These are phyloP conservation scores for Holacanthus passer DNA, from an alignment of 2,113 vertebrate genomes.

Conservation along the genomic window DNA sequence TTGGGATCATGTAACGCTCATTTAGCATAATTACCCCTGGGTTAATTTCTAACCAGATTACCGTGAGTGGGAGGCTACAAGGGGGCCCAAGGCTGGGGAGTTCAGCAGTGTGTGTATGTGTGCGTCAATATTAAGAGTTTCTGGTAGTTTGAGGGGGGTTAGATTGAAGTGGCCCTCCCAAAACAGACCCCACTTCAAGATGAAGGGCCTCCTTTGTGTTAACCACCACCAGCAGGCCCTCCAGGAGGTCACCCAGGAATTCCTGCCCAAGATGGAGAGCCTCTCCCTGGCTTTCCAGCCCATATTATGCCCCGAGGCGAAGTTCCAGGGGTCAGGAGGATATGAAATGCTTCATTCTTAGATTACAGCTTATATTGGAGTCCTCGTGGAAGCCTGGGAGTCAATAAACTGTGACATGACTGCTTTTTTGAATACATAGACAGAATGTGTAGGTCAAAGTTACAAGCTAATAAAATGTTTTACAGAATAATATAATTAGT, in stretches of 20 bases:
- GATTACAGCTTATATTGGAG: constrained; percentile 50
- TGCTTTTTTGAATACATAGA: constrained; percentile 29
- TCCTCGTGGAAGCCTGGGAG: constrained; percentile 8
- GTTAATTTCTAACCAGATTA: constrained; percentile 80
- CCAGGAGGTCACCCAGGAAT: constrained; percentile 78
- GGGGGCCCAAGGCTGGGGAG: constrained; percentile 17
- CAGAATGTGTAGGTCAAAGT: constrained; percentile 14
- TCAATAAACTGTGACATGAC: constrained; percentile 20
- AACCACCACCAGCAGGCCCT: constrained; percentile 65
- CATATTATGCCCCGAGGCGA: constrained; percentile 53
- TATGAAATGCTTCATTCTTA: constrained; percentile 60
- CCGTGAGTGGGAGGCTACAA: constrained; percentile 27
- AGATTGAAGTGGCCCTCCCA: constrained; percentile 42
- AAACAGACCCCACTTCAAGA: constrained; percentile 76
- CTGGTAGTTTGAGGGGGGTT: constrained; percentile 46
- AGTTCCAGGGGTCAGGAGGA: constrained; percentile 51
- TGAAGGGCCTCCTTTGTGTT: constrained; percentile 82
- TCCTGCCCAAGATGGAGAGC: constrained; percentile 56
- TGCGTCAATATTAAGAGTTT: constrained; percentile 39
- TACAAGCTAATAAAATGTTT: constrained; percentile 2
- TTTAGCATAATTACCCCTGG: constrained; percentile 78
- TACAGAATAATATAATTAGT: background rate
- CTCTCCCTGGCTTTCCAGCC: constrained; percentile 51
- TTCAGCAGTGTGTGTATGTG: constrained; percentile 29
- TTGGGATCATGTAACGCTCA: constrained; percentile 65